A percentile compares a stretch with the other conserved stretches of the same genome.
Evolutionary conservation across 2,888 invertebrate species (phyloP).

Genomic region (Drosophila cyrtoloma): DNA sequence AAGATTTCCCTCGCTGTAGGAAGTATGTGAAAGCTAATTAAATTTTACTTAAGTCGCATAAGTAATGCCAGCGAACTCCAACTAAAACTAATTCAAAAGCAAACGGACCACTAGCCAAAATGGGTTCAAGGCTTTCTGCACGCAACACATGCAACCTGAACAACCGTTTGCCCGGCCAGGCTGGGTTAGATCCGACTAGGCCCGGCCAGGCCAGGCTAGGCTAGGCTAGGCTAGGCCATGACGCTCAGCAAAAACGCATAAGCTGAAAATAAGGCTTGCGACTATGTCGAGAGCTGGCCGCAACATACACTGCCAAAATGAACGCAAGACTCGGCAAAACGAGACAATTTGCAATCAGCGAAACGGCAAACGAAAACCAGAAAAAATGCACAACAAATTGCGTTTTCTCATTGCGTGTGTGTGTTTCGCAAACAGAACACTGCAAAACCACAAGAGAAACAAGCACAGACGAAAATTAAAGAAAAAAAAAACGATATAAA

Average conservation of each 20-base stretch:
- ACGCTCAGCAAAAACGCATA: constrained; percentile 31
- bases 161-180: constrained; percentile 21
- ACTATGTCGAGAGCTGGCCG: constrained; percentile 54
- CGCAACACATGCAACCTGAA: constrained; percentile 48
- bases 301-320: constrained; percentile 65
- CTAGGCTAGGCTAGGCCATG: constrained; percentile 27
- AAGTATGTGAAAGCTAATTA: constrained; percentile 2
- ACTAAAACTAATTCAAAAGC: constrained; percentile 15
- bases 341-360: constrained; percentile 79
- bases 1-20: background rate
- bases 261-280: constrained; percentile 65
- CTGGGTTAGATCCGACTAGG: constrained; percentile 5
- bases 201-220: constrained; percentile 4
- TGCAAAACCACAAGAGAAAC: constrained; percentile 7
- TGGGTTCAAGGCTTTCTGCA: constrained; percentile 63
- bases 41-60: background rate
- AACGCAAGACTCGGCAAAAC: constrained; percentile 60
- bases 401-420: constrained; percentile 67
- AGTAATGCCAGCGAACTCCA: background rate
- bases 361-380: constrained; percentile 74
- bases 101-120: constrained; percentile 31
- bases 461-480: constrained; percentile 3
- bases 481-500: constrained; percentile 39
- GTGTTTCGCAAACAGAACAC: constrained; percentile 60
- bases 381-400: constrained; percentile 77